Base-by-base conservation (phyloP, 2,797 vertebrate genomes). In the Tenualosa ilisha region DNA sequence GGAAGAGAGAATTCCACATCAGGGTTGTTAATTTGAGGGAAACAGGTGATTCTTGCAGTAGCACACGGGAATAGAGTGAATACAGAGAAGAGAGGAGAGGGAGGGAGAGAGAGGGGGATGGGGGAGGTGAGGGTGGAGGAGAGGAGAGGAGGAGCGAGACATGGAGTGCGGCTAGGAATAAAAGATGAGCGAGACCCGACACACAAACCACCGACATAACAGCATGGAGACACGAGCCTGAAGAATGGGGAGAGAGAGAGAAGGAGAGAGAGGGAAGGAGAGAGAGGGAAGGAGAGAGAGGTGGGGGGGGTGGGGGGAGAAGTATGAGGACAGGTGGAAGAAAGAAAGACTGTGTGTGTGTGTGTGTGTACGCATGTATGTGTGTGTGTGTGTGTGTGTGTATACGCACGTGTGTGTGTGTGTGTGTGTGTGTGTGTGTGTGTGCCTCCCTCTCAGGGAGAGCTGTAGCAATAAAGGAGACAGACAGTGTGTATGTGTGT, bases 401-500 rank as follows among this genome's bases (percentile, higher is more conserved):
- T 53, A 9, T 53, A 9, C 12, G 51, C 12, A 9, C 12, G 61
- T 11, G n/a, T 65, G 61, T 31, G 61, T 26, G 61, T 65, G 24
- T 56, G 54, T 53, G 51, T 53, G 20, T 26, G n/a, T 65, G 11
- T 13, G 63, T 31, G 63, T 46, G 46, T 46, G 46, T 46, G 4
- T 46, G 7, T 7, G 46, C 7, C 15, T 56, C 15, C 20, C 13
- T 56, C 9, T 7, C 0, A 26, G 17, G n/a, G 17, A 49, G 59
- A 50, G 59, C 63, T 75, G 43, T 24, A 37, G 15, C 54, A 40
- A 79, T 43, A 79, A 40, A 49, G 68, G 26, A 31, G 72, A 83
- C 26, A 37, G 88, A 92, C 90, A 92, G 87, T 89, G 88, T 68
- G 26, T 46, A 2, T 46, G 46, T 46, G 46, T 46, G 46, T 46